These are phyloP conservation scores for Patagioenas fasciata DNA, from an alignment of 2,113 vertebrate genomes.

Conservation along the genomic window DNA sequence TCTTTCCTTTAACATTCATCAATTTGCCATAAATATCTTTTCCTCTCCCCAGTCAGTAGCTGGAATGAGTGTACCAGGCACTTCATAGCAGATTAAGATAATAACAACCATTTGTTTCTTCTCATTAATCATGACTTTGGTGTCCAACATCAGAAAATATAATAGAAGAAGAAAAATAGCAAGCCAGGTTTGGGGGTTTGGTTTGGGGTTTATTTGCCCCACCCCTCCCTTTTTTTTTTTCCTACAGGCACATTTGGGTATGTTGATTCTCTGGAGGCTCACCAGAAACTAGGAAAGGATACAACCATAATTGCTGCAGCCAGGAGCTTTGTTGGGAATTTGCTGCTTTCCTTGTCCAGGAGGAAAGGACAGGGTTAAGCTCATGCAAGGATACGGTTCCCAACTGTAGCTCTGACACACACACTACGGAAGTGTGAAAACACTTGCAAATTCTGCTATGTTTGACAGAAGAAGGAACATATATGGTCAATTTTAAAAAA, in stretches of 20 bases:
- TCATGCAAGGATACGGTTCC: background rate
- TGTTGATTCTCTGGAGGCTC: background rate
- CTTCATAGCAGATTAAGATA: background rate
- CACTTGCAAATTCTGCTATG: background rate
- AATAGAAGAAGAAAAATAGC: background rate
- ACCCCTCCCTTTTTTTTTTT: background rate
- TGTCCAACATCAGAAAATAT: background rate
- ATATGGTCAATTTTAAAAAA: background rate
- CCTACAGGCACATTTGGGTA: background rate
- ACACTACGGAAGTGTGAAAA: background rate
- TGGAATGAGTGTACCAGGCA: background rate
- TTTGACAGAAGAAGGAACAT: background rate
- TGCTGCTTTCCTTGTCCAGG: background rate
- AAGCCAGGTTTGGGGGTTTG: background rate
- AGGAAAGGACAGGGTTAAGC: background rate
- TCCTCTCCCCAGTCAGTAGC: background rate
- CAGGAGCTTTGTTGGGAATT: background rate
- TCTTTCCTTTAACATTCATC: background rate
- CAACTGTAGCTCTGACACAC: background rate
- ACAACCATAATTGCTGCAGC: background rate
- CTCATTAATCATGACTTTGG: accelerated
- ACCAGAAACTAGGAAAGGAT: background rate
- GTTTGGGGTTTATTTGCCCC: background rate
- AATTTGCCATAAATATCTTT: background rate
- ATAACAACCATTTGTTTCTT: background rate